These are phyloP conservation scores for Nerophis ophidion DNA, from an alignment of 2,113 vertebrate genomes.

Conservation along the genomic window DNA sequence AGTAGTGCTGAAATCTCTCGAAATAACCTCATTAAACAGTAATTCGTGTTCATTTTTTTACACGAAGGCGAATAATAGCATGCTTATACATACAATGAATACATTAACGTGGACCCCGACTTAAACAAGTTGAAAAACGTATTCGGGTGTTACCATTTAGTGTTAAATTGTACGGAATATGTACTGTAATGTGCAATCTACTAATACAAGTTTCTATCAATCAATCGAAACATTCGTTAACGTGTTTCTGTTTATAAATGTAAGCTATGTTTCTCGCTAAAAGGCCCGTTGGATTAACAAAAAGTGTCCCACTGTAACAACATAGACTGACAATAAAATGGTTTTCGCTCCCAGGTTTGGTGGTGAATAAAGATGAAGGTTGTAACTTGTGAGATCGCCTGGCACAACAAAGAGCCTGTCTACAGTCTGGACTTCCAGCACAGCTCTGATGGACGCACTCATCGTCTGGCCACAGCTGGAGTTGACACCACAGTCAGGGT, in stretches of 20 bases:
- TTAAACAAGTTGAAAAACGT: too few relatives aligned
- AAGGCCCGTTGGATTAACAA: neutral
- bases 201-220: too few relatives aligned
- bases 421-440: slow-evolving; percentile 96
- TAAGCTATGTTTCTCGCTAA: neutral
- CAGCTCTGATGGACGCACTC: slow-evolving; percentile 70
- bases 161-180: too few relatives aligned
- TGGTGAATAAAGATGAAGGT: slow-evolving; percentile 83
- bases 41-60: neutral
- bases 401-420: slow-evolving; percentile 97
- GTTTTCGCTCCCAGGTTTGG: neutral
- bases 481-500: slow-evolving; percentile 91
- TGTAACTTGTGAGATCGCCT: slow-evolving; percentile 93
- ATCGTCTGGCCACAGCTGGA: slow-evolving; percentile 88
- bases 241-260: neutral
- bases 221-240: too few relatives aligned
- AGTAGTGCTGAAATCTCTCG: neutral
- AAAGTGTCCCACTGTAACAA: neutral
- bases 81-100: too few relatives aligned
- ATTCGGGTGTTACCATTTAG: too few relatives aligned
- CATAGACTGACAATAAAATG: neutral
- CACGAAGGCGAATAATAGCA: neutral
- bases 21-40: fast-evolving
- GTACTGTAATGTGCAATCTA: too few relatives aligned
- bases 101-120: too few relatives aligned